Base-by-base conservation (phyloP, 1,140 invertebrate genomes). In the Procambarus virginalis region DNA sequence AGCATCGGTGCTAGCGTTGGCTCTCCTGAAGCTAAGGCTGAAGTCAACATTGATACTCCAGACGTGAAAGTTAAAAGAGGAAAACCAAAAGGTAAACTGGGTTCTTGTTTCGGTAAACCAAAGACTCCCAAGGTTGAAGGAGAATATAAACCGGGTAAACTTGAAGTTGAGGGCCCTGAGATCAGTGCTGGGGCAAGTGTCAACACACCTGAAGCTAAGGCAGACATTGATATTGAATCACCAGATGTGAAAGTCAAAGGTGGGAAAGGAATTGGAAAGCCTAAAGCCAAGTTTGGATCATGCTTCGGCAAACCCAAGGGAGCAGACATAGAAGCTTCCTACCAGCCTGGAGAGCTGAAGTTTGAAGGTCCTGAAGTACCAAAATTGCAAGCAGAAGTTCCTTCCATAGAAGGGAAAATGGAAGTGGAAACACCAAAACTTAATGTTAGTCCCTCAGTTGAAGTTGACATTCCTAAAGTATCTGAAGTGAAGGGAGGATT, bases 51-150 rank as follows among this genome's bases (percentile, higher is more conserved):
- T 68, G 73, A 76, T 73, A n/a, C 79, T 20, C 68, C 90, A 9
- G 73, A 91, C 49, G 84, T 91, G 1, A 78, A 83, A 22, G 84
- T 81, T 4, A 82, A 83, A 83, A 70, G 10, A 70, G 49, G 70
- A 5, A 91, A 91, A 76, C 79, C 55, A 58, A 91, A 91, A 55
- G 17, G 10, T 10, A 91, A 86, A 79, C 68, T 91, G 4, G 84
- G 90, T 20, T 91, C 90, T 2, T 91, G 90, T 68, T 91, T 91
- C 45, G 90, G 90, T 64, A 91, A 91, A 70, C 84, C 90, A 46
- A 91, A 83, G 55, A 80, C 46, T 5, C 84, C 84, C 10, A 55
- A 86, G 70, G 68, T 68, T 48, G 90, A 91, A 82, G 84, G 78
- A 14, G 79, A 91, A 77, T 83, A 83, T 77, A 81, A 76, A 75